Percentiles rank a stretch among this genome's conserved stretches.
Evolutionary conservation across 1,140 invertebrate genomes (phyloP).

Genomic region (Octopus sinensis): DNA sequence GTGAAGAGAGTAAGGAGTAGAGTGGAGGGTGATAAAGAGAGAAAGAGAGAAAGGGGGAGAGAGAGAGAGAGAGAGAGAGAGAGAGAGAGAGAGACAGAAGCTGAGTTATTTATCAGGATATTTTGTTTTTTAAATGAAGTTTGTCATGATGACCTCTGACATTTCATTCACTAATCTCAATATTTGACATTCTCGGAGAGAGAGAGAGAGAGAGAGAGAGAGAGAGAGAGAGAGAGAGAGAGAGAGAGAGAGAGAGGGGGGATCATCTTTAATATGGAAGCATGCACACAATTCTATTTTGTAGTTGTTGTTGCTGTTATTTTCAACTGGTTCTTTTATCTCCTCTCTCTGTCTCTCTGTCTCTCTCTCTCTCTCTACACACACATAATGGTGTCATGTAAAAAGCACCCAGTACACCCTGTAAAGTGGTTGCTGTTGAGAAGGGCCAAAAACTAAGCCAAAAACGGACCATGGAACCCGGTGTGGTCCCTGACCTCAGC

Average conservation of each 20-base stretch:
- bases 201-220: not conserved
- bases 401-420: too few species aligned
- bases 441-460: too few species aligned
- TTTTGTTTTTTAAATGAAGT: not conserved
- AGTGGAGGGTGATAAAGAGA: not conserved
- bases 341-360: too few species aligned
- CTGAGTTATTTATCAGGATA: not conserved
- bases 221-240: not conserved
- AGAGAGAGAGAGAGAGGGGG: not conserved
- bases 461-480: too few species aligned
- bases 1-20: not conserved
- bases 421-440: too few species aligned
- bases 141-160: not conserved
- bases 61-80: constrained; percentile 12
- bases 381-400: too few species aligned
- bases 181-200: not conserved
- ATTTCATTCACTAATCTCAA: not conserved
- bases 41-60: not conserved
- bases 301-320: too few species aligned
- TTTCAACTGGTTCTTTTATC: too few species aligned
- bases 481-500: too few species aligned
- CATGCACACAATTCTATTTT: too few species aligned
- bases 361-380: too few species aligned
- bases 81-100: constrained; percentile 6
- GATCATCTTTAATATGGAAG: not conserved